A percentile compares a stretch with the other conserved stretches of the same genome.
phyloP scores from a whole-genome alignment of 2,797 vertebrate species.

The Coreius guichenoti region DNA sequence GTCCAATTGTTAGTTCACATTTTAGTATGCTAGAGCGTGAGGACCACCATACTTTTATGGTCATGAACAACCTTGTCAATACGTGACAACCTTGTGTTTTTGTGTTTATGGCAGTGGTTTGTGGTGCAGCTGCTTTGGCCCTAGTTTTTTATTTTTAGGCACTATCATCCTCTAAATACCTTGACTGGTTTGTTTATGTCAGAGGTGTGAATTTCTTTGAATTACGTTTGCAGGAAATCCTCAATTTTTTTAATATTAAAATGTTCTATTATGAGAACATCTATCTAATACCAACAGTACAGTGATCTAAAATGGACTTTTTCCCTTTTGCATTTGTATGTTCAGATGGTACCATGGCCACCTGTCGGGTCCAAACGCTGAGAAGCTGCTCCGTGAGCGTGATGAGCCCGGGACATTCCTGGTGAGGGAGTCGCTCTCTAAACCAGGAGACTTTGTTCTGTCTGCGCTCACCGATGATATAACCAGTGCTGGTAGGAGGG shows the following conservation, averaged over 20 bases:
- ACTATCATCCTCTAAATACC: neutral
- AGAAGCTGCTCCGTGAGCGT: constrained; percentile 86
- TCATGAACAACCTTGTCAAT: neutral
- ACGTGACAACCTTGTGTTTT: neutral
- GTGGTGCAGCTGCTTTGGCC: neutral
- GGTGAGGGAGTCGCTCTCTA: constrained; percentile 94
- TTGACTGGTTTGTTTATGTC: neutral
- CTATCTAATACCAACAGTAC: neutral
- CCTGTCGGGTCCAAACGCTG: constrained; percentile 88
- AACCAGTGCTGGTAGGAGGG: constrained; percentile 74
- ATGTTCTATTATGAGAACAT: neutral
- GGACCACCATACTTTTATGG: neutral
- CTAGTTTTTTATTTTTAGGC: neutral
- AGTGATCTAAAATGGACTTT: neutral
- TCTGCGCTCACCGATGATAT: constrained; percentile 86
- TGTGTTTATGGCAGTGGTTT: constrained; percentile 9
- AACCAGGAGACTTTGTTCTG: constrained; percentile 94
- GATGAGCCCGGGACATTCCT: constrained; percentile 90
- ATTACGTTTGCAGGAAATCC: neutral
- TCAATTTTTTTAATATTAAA: neutral
- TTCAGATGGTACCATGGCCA: constrained; percentile 97
- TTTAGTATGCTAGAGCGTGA: constrained; percentile 50
- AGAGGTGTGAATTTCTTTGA: neutral
- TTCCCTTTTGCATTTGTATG: neutral
- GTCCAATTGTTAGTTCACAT: constrained; percentile 74